Base-by-base conservation (phyloP, 2,888 invertebrate genomes). In the Nysson spinosus region DNA sequence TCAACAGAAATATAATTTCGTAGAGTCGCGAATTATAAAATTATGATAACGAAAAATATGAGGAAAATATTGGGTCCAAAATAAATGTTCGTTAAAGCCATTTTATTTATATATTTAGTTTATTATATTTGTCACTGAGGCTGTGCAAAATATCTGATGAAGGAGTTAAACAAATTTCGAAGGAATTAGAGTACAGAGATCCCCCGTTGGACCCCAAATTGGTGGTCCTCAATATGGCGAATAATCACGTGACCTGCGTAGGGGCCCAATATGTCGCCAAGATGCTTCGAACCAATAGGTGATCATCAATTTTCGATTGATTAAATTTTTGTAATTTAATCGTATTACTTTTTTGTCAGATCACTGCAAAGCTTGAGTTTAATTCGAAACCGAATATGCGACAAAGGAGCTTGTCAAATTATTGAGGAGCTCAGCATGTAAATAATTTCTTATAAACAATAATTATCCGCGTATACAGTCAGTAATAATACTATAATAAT, bases 221-320 rank as follows among this genome's bases (percentile, higher is more conserved):
- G 37, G 60, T 79, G 3, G 79, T 78, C 22, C 64, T 88, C 26
- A 85, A 88, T 75, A 54, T 88, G 34, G 80, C 87, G 0, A 83
- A 85, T 52, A 88, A 88, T 72, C 69, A 66, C 28, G 75, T 88
- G 17, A 80, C 80, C 12, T 85, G 86, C 39, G 67, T 65, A 9
- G 88, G 88, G 1, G 80, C 79, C 3, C 30, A 24, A 20, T 46
- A 79, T 11, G 50, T 88, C 1, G 85, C 82, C 0, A 57, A 70
- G 11, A 80, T 85, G 68, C 75, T 88, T 42, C 82, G 87, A 16
- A 80, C 75, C 0, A 81, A 81, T 43, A 77, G 80, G 79, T 73
- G 11, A 11, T 6, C 2, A 11, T 4, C 4, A 17, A 37, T 37
- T 6, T 16, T 16, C n/a, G n/a, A n/a, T n/a, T n/a, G n/a, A 24